These are phyloP conservation scores for Temnopleurus reevesii DNA, from an alignment of 53 echinoderm and acorn worm genomes.

Conservation along the genomic window DNA sequence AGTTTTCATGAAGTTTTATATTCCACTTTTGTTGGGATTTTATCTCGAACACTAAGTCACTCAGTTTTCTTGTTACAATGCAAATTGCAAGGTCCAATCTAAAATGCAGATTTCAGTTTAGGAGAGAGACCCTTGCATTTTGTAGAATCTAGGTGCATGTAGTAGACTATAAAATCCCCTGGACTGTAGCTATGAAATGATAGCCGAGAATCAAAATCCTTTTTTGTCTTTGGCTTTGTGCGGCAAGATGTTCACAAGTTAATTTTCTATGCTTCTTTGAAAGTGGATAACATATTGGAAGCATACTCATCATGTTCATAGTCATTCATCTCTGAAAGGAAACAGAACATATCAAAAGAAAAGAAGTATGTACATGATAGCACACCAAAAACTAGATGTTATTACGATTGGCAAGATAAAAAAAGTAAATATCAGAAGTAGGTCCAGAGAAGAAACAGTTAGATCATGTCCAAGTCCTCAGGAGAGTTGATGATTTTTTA, in stretches of 20 bases:
- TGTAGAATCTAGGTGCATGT: conserved; percentile 52
- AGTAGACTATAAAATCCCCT: conserved; percentile 60
- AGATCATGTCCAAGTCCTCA: neutral
- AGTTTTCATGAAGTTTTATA: too few relatives aligned
- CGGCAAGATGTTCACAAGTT: conserved; percentile 59
- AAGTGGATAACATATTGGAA: neutral
- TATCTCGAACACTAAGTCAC: conserved; percentile 66
- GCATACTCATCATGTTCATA: too few relatives aligned
- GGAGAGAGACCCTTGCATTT: conserved; percentile 58
- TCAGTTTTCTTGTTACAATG: conserved; percentile 48
- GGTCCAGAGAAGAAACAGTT: neutral
- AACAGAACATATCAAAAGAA: too few relatives aligned
- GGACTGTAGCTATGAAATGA: conserved; percentile 27
- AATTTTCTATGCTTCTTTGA: conserved; percentile 33
- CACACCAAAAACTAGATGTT: too few relatives aligned
- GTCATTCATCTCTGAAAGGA: too few relatives aligned
- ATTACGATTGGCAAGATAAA: too few relatives aligned
- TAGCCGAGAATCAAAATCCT: conserved; percentile 56
- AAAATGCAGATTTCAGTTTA: conserved; percentile 60
- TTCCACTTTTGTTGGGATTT: conserved; percentile 4
- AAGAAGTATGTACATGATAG: too few relatives aligned
- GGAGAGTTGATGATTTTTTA: neutral
- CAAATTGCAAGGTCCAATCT: conserved; percentile 70
- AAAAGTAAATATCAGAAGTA: too few relatives aligned
- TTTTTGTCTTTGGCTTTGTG: too few relatives aligned